Evolutionary conservation across 2,113 vertebrate species (phyloP).

Genomic region (Callipepla californica): DNA sequence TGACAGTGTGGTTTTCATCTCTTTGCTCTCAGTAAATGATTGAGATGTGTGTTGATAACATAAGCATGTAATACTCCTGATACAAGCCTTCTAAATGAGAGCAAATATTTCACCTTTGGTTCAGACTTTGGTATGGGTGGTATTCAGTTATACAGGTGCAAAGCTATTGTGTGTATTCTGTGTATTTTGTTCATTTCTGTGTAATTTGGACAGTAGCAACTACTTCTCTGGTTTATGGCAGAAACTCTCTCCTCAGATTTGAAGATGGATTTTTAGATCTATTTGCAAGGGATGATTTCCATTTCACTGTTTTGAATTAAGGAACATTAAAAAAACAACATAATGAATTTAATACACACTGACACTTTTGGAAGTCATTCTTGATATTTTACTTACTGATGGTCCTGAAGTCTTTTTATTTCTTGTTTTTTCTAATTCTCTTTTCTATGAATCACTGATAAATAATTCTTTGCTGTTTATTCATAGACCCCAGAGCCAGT

Average conservation of each 20-base stretch:
- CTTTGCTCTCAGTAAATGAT: background rate
- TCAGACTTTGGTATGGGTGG: background rate
- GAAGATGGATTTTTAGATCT: background rate
- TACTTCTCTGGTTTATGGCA: background rate
- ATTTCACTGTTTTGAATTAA: background rate
- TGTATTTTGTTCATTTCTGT: background rate
- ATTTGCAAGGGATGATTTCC: background rate
- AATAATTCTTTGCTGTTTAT: conserved; percentile 48
- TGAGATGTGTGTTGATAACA: background rate
- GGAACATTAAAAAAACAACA: background rate
- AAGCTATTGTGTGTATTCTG: background rate
- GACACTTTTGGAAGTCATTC: background rate
- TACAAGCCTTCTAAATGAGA: background rate
- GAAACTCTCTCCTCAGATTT: background rate
- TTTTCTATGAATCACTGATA: conserved; percentile 9
- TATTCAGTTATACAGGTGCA: background rate
- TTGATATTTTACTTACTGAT: background rate
- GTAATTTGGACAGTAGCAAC: background rate
- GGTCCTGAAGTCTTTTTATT: background rate
- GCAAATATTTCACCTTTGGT: background rate
- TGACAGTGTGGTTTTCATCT: background rate
- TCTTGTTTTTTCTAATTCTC: background rate
- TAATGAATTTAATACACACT: background rate
- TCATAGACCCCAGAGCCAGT: conserved; percentile 80
- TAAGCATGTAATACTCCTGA: background rate